Conservation (phyloP, 2,797 vertebrate species). For the Poliocrania exsul region DNA sequence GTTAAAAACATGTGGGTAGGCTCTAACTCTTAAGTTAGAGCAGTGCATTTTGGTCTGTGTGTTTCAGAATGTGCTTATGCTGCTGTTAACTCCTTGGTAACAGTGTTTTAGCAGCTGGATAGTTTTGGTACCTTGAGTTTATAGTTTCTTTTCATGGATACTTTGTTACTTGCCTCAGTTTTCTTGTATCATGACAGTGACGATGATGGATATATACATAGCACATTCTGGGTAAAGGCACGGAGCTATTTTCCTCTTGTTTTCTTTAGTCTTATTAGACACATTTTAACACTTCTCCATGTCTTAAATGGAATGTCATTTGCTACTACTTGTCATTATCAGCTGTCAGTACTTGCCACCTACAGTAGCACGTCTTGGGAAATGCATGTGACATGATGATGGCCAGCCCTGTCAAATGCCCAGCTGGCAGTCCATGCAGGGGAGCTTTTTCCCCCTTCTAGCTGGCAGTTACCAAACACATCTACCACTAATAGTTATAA, state of each 20-base stretch:
- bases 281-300: neutral
- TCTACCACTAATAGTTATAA: accelerated
- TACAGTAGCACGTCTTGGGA: neutral
- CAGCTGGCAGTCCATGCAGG: neutral
- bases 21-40: neutral
- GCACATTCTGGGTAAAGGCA: neutral
- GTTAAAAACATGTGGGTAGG: neutral
- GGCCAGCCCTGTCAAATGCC: neutral
- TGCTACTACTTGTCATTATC: neutral
- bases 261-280: neutral
- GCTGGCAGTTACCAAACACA: neutral
- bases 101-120: neutral
- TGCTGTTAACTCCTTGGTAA: neutral
- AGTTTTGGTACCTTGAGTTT: neutral
- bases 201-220: neutral
- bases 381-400: neutral
- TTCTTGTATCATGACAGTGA: neutral
- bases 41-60: neutral
- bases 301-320: neutral
- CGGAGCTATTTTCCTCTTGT: neutral
- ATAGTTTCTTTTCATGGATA: neutral
- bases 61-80: neutral
- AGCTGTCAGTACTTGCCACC: neutral
- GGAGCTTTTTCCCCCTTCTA: neutral
- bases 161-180: neutral